These are phyloP conservation scores for Polypterus senegalus DNA, from an alignment of 2,113 vertebrate species.

Conservation along the genomic window DNA sequence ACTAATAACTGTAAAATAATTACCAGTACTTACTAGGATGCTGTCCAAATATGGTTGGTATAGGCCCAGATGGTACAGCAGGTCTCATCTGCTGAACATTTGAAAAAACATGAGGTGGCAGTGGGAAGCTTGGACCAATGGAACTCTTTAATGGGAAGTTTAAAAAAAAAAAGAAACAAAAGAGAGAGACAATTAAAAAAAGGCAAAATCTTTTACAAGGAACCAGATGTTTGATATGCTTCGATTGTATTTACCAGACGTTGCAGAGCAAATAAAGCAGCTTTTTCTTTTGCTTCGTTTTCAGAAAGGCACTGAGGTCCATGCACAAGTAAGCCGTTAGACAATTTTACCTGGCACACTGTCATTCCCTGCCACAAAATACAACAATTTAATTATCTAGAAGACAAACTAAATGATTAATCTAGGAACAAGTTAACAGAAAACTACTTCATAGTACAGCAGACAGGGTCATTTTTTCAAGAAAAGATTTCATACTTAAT, in stretches of 20 bases:
- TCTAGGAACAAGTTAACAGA: no score
- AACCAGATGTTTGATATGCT: neutral
- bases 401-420: no score
- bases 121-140: constrained; percentile 65
- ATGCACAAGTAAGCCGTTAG: constrained; percentile 73
- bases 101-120: constrained; percentile 63
- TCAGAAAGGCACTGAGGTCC: constrained; percentile 85
- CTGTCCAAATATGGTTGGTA: constrained; percentile 59
- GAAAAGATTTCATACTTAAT: no score
- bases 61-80: constrained; percentile 47
- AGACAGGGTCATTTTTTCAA: no score
- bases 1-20: no score
- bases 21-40: constrained; percentile 41
- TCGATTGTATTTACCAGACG: constrained; percentile 59
- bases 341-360: constrained; percentile 83
- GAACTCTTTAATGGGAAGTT: constrained; percentile 50
- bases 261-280: constrained; percentile 78
- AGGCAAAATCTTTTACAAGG: neutral
- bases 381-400: constrained; percentile 5
- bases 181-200: constrained; percentile 18
- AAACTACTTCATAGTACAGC: no score
- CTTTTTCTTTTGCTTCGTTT: constrained; percentile 85
- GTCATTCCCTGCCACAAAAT: constrained; percentile 58
- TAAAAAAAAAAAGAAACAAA: no score
- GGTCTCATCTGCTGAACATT: constrained; percentile 59